Base-by-base conservation (phyloP, 2,797 vertebrate species). In the Percopsis omiscomaycus region DNA sequence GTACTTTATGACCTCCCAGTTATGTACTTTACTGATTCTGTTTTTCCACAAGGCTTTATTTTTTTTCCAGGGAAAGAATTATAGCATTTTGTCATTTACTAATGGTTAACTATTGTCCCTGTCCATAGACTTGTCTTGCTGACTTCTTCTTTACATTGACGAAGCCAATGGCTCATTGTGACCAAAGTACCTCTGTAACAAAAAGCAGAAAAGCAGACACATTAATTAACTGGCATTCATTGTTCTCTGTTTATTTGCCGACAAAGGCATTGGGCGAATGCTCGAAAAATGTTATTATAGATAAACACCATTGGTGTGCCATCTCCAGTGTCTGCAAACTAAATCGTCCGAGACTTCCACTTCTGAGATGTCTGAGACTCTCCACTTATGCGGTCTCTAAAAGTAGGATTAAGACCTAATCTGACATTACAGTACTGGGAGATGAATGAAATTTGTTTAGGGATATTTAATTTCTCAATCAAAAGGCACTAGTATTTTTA, bases 211-310 rank as follows among this genome's bases (percentile, higher is more conserved):
- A 68, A 49, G 55, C 47, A 59, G 42, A 61, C 46, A 10, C 15
- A 13, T 27, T 13, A 29, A 45, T 69, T 47, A 67, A 69, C 47
- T 72, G 61, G 29, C 30, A 64, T 61, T 79, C 52, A 65, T 59
- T 65, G 44, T 27, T 51, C 69, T 45, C 32, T 79, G 85, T 84
- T 89, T 77, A 85, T 85, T 62, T 78, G 77, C 81, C 66, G 84
- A 86, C 74, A 12, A 50, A 29, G 52, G 64, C 60, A 84, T 74
- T 59, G 64, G 64, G 57, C 70, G 65, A 79, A 68, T 57, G 27
- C 28, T 27, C 79, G 55, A 47, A 65, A 84, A 83, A 82, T 84
- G 68, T 78, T 52, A 77, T 81, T 65, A 80, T 55, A 78, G 63
- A 75, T 59, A 68, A 81, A 78, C 64, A 74, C 61, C 29, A 74